Conservation (phyloP, 2,888 invertebrate genomes). For the Chironomus tentans region DNA sequence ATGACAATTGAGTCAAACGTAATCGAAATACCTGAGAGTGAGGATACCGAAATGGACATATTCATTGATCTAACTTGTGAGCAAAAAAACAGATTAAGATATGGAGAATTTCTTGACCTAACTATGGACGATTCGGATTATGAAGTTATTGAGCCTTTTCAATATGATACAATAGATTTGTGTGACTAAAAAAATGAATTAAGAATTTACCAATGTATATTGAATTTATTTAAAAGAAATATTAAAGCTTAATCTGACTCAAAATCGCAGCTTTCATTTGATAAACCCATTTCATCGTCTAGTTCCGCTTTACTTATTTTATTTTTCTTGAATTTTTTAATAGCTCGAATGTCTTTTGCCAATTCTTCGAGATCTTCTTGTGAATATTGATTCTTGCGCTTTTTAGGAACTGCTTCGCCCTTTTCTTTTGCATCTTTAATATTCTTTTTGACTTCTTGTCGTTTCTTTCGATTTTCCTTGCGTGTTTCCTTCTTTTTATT, state of each 20-base stretch:
- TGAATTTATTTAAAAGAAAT: no score
- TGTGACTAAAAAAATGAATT: no score
- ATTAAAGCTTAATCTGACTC: not conserved
- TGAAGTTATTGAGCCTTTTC: no score
- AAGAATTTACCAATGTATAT: no score
- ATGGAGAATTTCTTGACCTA: no score
- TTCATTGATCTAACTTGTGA: no score
- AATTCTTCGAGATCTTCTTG: slow-evolving; percentile 69
- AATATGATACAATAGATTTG: no score
- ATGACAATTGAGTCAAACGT: no score
- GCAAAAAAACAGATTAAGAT: no score
- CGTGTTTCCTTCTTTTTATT: slow-evolving; percentile 61
- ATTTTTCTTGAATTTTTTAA: slow-evolving; percentile 78
- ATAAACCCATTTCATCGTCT: slow-evolving; percentile 51
- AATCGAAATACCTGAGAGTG: no score
- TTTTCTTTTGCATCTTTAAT: slow-evolving; percentile 40
- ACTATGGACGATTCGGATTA: no score
- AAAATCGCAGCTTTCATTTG: slow-evolving; percentile 29
- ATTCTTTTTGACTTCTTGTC: slow-evolving; percentile 51
- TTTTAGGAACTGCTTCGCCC: slow-evolving; percentile 39
- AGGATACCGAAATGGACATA: no score
- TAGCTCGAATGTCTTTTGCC: slow-evolving; percentile 68
- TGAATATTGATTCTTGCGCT: slow-evolving; percentile 49
- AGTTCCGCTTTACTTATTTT: slow-evolving; percentile 63
- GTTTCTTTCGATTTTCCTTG: slow-evolving; percentile 51